A percentile compares a stretch with the other conserved stretches of the same genome.
phyloP scores from a whole-genome alignment of 2,797 vertebrate species.

The Clarias platycephalus region DNA sequence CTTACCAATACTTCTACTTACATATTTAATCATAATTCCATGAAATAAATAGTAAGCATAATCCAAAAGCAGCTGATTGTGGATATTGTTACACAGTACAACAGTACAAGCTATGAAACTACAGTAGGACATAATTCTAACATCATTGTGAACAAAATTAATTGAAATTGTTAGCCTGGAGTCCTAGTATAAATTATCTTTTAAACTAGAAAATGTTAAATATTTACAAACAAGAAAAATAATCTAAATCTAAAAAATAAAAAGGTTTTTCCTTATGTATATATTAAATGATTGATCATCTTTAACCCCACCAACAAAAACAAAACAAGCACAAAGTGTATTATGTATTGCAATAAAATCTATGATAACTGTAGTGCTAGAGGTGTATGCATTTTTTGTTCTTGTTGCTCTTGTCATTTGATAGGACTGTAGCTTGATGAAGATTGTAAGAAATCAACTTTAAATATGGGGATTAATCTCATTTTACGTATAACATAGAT shows the following conservation, averaged over 20 bases:
- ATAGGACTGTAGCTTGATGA: no score
- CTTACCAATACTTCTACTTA: neutral
- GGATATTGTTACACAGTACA: neutral
- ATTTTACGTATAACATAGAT: neutral
- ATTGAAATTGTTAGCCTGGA: neutral
- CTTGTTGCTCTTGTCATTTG: no score
- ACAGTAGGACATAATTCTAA: neutral
- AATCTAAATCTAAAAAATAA: neutral
- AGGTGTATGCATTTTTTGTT: no score
- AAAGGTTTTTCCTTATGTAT: neutral
- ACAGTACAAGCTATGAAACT: neutral
- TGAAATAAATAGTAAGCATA: neutral
- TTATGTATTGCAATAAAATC: no score
- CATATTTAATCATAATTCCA: neutral
- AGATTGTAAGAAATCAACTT: no score
- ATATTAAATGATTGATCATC: neutral
- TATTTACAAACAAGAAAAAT: neutral
- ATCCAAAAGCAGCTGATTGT: neutral
- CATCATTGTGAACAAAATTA: neutral
- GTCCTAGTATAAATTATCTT: neutral
- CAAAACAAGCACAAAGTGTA: neutral
- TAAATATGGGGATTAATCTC: neutral
- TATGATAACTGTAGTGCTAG: no score
- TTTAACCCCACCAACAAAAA: neutral
- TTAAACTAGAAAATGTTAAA: neutral